Conservation (phyloP, 2,113 vertebrate genomes). For the Ictidomys tridecemlineatus region DNA sequence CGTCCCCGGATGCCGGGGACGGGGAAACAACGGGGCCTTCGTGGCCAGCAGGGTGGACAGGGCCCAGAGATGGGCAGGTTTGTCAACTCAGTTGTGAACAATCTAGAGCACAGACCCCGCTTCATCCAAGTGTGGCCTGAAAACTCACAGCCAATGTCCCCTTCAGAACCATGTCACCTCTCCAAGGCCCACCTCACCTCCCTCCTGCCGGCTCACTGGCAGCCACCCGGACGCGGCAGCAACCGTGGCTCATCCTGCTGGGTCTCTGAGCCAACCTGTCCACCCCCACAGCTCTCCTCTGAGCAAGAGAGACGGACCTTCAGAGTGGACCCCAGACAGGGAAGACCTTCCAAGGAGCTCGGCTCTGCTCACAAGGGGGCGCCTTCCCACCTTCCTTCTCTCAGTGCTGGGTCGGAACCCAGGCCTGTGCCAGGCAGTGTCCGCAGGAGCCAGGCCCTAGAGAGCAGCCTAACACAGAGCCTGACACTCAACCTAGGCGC, state of each 20-base stretch:
- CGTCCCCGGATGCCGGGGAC: fast-evolving
- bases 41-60: neutral
- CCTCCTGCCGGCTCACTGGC: neutral
- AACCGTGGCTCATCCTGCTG: fast-evolving
- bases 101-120: neutral
- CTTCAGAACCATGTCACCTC: neutral
- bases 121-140: neutral
- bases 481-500: no score
- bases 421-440: no score
- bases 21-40: fast-evolving
- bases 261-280: neutral
- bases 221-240: neutral
- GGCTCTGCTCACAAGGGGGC: no score
- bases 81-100: neutral
- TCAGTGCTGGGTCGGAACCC: no score
- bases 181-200: fast-evolving
- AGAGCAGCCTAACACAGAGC: no score
- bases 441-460: no score
- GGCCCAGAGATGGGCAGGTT: neutral
- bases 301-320: neutral
- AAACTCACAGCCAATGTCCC: neutral
- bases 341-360: neutral
- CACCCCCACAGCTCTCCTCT: fast-evolving
- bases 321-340: neutral
- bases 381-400: no score